Evolutionary conservation across 37 sponge, comb jelly and placozoan species (phyloP).

Genomic region (Amphimedon queenslandica): DNA sequence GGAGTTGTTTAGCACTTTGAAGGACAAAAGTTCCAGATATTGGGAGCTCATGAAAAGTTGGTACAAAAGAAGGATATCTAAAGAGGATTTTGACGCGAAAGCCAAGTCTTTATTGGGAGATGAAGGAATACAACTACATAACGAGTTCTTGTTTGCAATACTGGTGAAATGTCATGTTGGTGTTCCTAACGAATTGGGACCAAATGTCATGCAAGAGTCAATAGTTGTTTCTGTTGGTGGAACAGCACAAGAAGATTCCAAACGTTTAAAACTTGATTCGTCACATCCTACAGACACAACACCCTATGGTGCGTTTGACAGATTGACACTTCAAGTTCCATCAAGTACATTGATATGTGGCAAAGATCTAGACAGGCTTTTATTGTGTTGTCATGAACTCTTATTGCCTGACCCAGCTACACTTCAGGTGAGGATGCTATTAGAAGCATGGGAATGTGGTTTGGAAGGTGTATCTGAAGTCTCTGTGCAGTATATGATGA

Average conservation of each 20-base stretch:
- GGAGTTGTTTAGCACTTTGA: conserved; percentile 35
- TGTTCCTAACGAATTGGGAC: background rate
- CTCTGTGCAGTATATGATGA: conserved; percentile 39
- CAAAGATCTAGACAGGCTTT: conserved; percentile 43
- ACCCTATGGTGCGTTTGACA: conserved; percentile 1
- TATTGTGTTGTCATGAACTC: conserved; percentile 60
- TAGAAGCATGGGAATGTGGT: conserved; percentile 77
- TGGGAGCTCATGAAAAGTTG: conserved; percentile 78
- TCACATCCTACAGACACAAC: background rate
- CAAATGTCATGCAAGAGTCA: background rate
- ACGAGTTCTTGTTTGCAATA: conserved; percentile 85
- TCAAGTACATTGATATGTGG: conserved; percentile 6
- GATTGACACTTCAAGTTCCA: background rate
- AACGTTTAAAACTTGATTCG: background rate
- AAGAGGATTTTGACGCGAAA: conserved; percentile 74
- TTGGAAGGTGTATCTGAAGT: conserved; percentile 67
- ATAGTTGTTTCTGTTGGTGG: background rate
- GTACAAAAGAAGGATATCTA: conserved; percentile 77
- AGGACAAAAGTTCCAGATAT: conserved; percentile 36
- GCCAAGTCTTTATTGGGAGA: conserved; percentile 67
- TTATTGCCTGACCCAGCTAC: conserved; percentile 65
- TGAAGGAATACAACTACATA: conserved; percentile 71
- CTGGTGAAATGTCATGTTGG: conserved; percentile 79
- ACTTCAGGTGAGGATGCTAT: conserved; percentile 68
- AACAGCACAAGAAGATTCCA: background rate